Evolutionary conservation across 1,140 invertebrate genomes (phyloP), one percentile per base, ranked within the genome.

Genomic region (Eciton burchellii): DNA sequence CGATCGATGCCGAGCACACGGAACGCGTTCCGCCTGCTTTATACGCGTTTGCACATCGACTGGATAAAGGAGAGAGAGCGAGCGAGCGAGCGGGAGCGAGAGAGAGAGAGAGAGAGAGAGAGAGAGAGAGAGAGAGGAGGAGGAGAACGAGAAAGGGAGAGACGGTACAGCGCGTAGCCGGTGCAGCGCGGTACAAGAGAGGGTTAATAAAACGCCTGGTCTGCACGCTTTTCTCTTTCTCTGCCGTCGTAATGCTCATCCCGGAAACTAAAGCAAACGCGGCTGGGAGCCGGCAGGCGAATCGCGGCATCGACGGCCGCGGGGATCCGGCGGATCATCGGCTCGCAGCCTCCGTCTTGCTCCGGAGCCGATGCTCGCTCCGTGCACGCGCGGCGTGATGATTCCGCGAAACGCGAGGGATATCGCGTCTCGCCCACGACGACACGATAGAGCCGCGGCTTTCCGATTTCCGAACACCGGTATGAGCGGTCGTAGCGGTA

Each of bases 201-300:
- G 66, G 85, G 84, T 87, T 87, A 87, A 87, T 87, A 87, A 87
- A 87, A 87, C 84, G 35, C 2, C 66, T 68, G 86, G 85, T 85
- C 79, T 79, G 45, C 72, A 26, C 84, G 73, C 24, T 57, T 54
- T 19, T 65, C 19, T 65, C 62, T 21, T 19, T 9, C 21, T 56
- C 56, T 3, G n/a, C 3, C 52, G n/a, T 21, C 70, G 57, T 83
- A n/a, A 60, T 77, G 83, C n/a, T n/a, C 81, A 73, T 74, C 66
- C 66, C 73, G 68, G 84, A 87, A 35, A 86, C 72, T 72, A 70
- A 87, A 86, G 73, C 76, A 74, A 87, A 83, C 73, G 73, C 47
- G 68, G 82, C 57, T 41, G 6, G 68, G 70, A 54, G 71, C 60
- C 45, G 43, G 2, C 2, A 81, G 49, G 72, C 59, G 74, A 77